Evolutionary conservation across 92 coral and sea anemone species (phyloP).

Genomic region (Virgularia gustaviana): DNA sequence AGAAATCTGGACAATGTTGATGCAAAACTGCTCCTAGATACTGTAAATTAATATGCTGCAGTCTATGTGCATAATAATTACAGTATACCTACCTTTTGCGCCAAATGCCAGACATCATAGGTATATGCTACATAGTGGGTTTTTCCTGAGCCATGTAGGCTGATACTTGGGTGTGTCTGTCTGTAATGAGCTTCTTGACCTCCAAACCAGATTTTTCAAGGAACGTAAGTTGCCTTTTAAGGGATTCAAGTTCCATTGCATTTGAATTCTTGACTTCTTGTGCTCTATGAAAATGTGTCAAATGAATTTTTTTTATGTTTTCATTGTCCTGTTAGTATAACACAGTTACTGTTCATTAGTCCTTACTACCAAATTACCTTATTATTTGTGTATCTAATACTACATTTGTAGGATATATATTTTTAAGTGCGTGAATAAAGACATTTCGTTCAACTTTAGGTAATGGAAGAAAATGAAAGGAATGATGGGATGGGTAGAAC

Average conservation of each 20-base stretch:
- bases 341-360: too few relatives aligned
- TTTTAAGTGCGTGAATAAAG: conserved; percentile 8
- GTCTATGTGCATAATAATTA: too few relatives aligned
- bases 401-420: too few relatives aligned
- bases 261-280: conserved; percentile 46
- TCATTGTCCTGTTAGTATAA: too few relatives aligned
- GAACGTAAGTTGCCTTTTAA: conserved; percentile 43
- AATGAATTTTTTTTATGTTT: too few relatives aligned
- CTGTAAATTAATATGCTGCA: too few relatives aligned
- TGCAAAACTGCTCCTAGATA: too few relatives aligned
- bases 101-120: conserved; percentile 46
- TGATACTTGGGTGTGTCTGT: conserved; percentile 45
- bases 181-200: conserved; percentile 42
- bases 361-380: too few relatives aligned
- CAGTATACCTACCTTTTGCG: too few relatives aligned
- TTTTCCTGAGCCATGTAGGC: conserved; percentile 30
- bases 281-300: too few relatives aligned
- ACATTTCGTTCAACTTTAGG: conserved; percentile 3
- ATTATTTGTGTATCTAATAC: too few relatives aligned
- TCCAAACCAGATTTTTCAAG: conserved; percentile 18
- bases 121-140: conserved; percentile 34
- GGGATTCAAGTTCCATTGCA: conserved; percentile 47
- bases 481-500: conserved; percentile 1
- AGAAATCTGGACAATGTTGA: too few relatives aligned
- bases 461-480: conserved; percentile 2